Evolutionary conservation across 2,797 vertebrate genomes (phyloP), one percentile per base, ranked within the genome.

Genomic region (Hippocampus kuda): DNA sequence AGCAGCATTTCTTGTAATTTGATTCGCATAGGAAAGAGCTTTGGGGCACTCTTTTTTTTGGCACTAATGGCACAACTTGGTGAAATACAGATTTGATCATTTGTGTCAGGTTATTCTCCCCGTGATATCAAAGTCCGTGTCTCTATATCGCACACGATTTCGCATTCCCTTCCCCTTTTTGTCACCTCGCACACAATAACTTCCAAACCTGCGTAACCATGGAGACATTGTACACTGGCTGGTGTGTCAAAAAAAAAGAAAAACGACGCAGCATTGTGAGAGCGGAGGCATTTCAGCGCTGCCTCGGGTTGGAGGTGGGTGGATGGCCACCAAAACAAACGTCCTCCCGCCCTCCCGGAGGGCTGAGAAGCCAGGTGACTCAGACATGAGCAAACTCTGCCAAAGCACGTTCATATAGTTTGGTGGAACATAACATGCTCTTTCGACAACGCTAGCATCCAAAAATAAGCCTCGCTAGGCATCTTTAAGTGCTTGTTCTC

Each of bases 341-440:
- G 1, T 48, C 27, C 65, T 74, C 70, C 64, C 24, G 8, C 20
- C 54, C 46, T 59, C 60, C 1, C 53, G 34, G n/a, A 22, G 70
- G 77, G 44, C 70, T 59, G 64, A 67, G 59, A 38, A 70, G 68
- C 70, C 11, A 68, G 67, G 78, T 84, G 85, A 86, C 78, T 87
- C 83, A 87, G 78, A 78, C 81, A 75, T 78, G 67, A 77, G 72
- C 72, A 68, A 81, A 81, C 62, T 74, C 77, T 65, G 56, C 70
- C 70, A 71, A 74, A 78, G 76, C 67, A 27, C 67, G 73, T 80
- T 80, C 79, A 74, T 76, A 72, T 76, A 70, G 67, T 73, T 75
- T 70, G 56, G 65, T 59, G 53, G 73, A 68, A 74, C 51, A 80
- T 68, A 67, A 71, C 71, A 78, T 70, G 71, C 70, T 66, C 59